Evolutionary conservation across 2,888 invertebrate species (phyloP), one percentile per base, ranked within the genome.

Genomic region (Dilophus febrilis): DNA sequence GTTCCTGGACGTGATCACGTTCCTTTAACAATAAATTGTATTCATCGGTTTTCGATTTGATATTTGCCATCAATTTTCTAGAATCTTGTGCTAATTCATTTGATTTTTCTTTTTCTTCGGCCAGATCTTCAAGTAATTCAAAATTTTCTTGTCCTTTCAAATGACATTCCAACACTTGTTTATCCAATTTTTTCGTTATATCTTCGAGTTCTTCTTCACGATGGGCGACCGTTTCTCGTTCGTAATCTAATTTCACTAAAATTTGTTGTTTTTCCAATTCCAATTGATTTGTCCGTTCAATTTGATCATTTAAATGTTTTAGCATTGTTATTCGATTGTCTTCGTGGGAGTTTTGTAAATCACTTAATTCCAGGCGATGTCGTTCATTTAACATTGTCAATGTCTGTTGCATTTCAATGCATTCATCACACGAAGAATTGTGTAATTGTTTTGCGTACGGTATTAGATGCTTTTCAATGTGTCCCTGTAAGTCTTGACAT

Each of bases 401-500:
- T 38, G 59, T 61, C 17, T 64, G 61, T 42, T 68, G 64, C 39
- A 68, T 52, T 41, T 62, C 56, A 29, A 58, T 52, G 45, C 68
- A 70, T 40, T 64, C 62, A 37, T 63, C 58, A 44, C 69, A 69
- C 5, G n/a, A n/a, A 4, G 65, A 58, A 31, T 56, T 48, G 36
- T 50, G 50, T 17, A 56, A 42, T 50, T 54, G 46, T 47, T 57
- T 52, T 40, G 58, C 54, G 45, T 56, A 49, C 44, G 50, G 47
- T 26, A 59, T 55, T 27, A 59, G 55, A 19, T 71, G 52, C 40
- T 64, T 64, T 41, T 66, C 66, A 42, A 75, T 59, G 33, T 66
- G 64, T 40, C 69, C 65, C 12, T 69, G 64, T 38, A 77, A 51
- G 34, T 67, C 67, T 34, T 64, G 60, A 50, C 74, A 76, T 48